Conservation (phyloP, 2,113 vertebrate species). For the Syngnathus floridae region DNA sequence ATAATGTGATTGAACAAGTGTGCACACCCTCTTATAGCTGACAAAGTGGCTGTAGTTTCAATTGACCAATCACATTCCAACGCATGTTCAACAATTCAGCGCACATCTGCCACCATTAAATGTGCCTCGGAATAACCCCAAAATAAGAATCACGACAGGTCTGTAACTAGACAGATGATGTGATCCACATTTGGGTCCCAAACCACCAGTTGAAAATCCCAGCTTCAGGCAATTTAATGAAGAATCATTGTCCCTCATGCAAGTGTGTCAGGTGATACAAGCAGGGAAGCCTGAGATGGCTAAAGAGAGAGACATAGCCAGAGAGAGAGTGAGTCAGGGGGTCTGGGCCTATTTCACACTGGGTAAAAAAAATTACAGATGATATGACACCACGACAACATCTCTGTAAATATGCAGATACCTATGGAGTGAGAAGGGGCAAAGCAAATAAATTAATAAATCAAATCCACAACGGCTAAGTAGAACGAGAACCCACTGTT, state of each 20-base stretch:
- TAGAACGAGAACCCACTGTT: background rate
- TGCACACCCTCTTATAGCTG: too few species aligned
- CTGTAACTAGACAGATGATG: too few species aligned
- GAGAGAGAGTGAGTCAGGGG: background rate
- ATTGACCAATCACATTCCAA: too few species aligned
- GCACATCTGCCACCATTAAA: too few species aligned
- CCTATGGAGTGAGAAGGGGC: background rate
- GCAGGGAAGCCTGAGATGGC: background rate
- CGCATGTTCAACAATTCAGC: too few species aligned
- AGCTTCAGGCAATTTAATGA: background rate
- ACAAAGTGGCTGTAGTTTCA: too few species aligned
- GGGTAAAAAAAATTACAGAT: background rate
- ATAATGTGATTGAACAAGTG: too few species aligned
- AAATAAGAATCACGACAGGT: too few species aligned
- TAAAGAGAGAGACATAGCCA: background rate
- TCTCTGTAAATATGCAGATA: background rate
- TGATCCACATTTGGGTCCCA: background rate
- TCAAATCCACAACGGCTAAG: background rate
- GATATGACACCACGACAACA: background rate
- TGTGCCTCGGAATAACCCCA: too few species aligned
- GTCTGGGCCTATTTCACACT: constrained; percentile 2
- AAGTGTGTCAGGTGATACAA: constrained; percentile 3
- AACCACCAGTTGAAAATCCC: background rate
- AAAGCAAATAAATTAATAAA: background rate
- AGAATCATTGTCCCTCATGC: background rate